Evolutionary conservation across 2,888 invertebrate genomes (phyloP), one percentile per base, ranked within the genome.

Genomic region (Dyspetes luteomarginatus): DNA sequence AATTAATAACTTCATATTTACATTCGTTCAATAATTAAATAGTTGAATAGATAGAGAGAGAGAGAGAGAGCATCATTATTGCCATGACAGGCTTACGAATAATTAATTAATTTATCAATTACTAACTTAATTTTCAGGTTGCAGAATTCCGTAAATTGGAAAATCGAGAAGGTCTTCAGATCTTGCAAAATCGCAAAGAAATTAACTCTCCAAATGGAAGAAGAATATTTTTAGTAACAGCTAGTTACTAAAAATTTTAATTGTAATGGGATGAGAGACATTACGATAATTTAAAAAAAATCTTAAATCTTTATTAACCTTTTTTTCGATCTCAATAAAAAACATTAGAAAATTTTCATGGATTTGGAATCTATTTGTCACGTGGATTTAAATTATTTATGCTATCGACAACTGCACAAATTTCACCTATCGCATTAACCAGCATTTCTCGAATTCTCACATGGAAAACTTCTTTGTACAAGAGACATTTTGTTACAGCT

Each of bases 141-240:
- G 72, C 81, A 2, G 85, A 84, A 62, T 90, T 90, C 50, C 87
- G 90, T n/a, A 86, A 85, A 45, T 41, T 90, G 9, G 82, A 81
- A 3, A 17, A 87, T 41, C 45, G 55, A 9, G 60, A 85, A 5
- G 85, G 85, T 3, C 3, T 74, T 2, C 19, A 19, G 5, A 87
- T 90, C 69, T 69, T 69, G 15, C n/a, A 78, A 0, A 89, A 90
- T 58, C 62, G 78, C 26, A 83, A 84, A 24, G 48, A 82, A 0
- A 50, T 81, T 12, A 86, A 88, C 62, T 72, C 28, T 2, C 67
- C 88, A 2, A 73, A 81, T 1, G 81, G 79, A 24, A 75, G 88
- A 67, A 85, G 79, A 82, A 82, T 90, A 82, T 89, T 81, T 62
- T 67, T 83, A 60, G 86, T 85, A 3, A 12, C 60, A 1, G 17